phyloP scores from a whole-genome alignment of 2,113 vertebrate species.

The Podocnemis expansa region DNA sequence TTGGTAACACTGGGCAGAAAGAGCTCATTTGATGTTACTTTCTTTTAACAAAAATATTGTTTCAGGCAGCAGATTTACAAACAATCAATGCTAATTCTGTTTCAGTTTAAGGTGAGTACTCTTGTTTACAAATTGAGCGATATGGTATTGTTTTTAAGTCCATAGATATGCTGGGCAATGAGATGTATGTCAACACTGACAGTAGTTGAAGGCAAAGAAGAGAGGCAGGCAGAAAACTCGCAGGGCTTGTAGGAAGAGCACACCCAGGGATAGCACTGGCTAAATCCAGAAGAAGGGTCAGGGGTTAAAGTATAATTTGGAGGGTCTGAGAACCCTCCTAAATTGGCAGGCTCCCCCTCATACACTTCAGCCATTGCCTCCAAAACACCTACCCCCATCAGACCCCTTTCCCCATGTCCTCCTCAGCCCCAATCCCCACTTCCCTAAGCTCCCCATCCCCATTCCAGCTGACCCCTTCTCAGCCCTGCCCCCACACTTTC shows the following conservation, averaged over 20 bases:
- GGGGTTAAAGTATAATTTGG: too few species aligned
- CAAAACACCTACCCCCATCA: too few species aligned
- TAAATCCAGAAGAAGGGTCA: not conserved
- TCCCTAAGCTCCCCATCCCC: too few species aligned
- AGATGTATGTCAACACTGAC: not conserved
- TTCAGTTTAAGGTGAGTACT: not conserved
- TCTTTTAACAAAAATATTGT: not conserved
- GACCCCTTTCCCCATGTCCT: too few species aligned
- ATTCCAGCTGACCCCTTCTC: too few species aligned
- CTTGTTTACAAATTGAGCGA: not conserved
- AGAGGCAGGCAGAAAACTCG: not conserved
- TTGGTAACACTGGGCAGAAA: not conserved
- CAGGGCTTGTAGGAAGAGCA: not conserved
- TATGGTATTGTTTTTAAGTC: not conserved
- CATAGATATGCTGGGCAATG: not conserved
- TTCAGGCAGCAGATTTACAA: not conserved
- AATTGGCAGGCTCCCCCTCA: too few species aligned
- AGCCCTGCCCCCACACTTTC: too few species aligned
- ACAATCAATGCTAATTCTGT: not conserved
- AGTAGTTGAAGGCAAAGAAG: not conserved
- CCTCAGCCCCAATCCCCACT: too few species aligned
- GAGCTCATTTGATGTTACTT: not conserved
- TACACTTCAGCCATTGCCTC: too few species aligned
- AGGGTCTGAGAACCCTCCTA: too few species aligned
- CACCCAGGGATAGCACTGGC: not conserved